These are phyloP conservation scores for Schizotus pectinicornis DNA, from an alignment of 2,888 invertebrate species.

Conservation along the genomic window DNA sequence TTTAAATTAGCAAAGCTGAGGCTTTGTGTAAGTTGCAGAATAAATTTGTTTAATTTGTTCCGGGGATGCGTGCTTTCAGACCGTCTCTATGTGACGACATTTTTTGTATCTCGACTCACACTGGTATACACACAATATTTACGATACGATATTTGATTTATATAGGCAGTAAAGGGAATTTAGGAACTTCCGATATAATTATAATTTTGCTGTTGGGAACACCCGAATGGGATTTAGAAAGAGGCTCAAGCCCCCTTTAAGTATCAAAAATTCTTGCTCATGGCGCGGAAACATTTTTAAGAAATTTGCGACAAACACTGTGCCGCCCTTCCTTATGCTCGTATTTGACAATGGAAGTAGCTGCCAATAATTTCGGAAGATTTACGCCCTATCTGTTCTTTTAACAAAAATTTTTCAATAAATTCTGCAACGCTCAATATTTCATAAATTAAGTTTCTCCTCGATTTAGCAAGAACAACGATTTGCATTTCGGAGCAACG, in stretches of 20 bases:
- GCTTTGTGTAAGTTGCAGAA: too few relatives aligned
- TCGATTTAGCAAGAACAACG: too few relatives aligned
- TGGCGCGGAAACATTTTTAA: conserved; percentile 5
- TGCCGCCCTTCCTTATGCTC: neutral
- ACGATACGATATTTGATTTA: conserved; percentile 8
- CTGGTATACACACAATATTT: conserved; percentile 8
- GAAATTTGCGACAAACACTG: neutral
- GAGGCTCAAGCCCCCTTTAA: neutral
- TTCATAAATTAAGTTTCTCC: too few relatives aligned
- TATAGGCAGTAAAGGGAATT: conserved; percentile 4
- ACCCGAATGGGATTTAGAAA: conserved; percentile 1
- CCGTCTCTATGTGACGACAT: neutral
- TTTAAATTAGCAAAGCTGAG: neutral
- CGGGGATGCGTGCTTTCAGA: too few relatives aligned
- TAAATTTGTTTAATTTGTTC: too few relatives aligned
- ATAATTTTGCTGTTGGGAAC: neutral
- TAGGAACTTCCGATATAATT: neutral
- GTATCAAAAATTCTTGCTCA: conserved; percentile 3
- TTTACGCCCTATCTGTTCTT: too few relatives aligned
- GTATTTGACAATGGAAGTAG: neutral
- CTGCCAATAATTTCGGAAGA: neutral
- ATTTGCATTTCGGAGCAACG: too few relatives aligned
- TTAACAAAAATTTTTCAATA: too few relatives aligned
- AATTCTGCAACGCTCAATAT: too few relatives aligned
- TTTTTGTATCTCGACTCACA: neutral